Evolutionary conservation across 2,113 vertebrate genomes (phyloP).

Genomic region (Megalops atlanticus): DNA sequence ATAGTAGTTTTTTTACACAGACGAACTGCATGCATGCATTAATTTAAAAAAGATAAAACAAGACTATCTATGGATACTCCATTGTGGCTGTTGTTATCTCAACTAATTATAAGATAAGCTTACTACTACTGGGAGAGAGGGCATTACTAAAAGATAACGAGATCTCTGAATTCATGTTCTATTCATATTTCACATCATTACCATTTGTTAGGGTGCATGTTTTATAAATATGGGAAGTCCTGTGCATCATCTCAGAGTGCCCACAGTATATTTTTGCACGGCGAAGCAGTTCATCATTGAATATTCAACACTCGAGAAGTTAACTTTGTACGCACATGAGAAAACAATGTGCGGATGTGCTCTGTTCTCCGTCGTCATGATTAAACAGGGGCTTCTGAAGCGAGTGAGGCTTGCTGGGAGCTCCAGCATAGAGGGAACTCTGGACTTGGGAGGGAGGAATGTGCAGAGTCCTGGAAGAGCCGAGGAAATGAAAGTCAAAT

Average conservation of each 20-base stretch:
- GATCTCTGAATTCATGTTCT: constrained; percentile 36
- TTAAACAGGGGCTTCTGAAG: too few relatives aligned
- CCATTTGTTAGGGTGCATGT: constrained; percentile 42
- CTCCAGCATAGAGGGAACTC: too few relatives aligned
- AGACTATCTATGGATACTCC: constrained; percentile 28
- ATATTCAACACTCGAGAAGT: constrained; percentile 39
- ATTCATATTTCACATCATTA: constrained; percentile 45
- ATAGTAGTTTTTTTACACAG: constrained; percentile 13
- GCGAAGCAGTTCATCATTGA: constrained; percentile 38
- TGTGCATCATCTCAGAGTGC: constrained; percentile 34
- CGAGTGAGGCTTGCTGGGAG: too few relatives aligned
- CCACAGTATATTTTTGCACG: constrained; percentile 22
- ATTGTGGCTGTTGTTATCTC: constrained; percentile 43
- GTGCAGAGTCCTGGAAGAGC: too few relatives aligned
- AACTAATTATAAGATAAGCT: constrained; percentile 53
- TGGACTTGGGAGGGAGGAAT: too few relatives aligned
- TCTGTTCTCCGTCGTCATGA: too few relatives aligned
- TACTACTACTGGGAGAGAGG: constrained; percentile 35
- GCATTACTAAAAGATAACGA: constrained; percentile 46
- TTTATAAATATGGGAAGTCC: constrained; percentile 44
- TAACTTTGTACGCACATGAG: not conserved
- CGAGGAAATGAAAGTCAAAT: too few relatives aligned
- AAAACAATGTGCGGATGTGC: too few relatives aligned
- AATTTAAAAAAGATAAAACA: constrained; percentile 33
- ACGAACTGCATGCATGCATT: constrained; percentile 8